These are phyloP conservation scores for Micrasema longulum DNA, from an alignment of 1,140 invertebrate species.

Conservation along the genomic window DNA sequence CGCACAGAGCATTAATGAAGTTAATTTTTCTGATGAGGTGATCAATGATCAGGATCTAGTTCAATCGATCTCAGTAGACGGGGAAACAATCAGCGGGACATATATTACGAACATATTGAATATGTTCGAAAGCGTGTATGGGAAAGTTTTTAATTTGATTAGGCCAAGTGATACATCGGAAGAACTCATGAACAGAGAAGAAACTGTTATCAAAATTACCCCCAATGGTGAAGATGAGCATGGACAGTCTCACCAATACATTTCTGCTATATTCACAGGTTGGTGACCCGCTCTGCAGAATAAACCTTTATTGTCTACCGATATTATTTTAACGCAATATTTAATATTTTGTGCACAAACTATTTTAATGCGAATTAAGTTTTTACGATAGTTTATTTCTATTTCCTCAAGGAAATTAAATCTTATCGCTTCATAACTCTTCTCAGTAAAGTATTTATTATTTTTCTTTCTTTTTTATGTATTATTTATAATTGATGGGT, in stretches of 20 bases:
- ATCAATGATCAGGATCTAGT: background rate
- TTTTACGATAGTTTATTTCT: too few species aligned
- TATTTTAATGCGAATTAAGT: background rate
- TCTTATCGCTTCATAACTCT: too few species aligned
- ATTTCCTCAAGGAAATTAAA: too few species aligned
- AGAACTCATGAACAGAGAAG: too few species aligned
- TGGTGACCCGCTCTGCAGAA: constrained; percentile 22
- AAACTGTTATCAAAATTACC: too few species aligned
- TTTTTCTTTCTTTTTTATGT: too few species aligned
- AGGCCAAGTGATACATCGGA: background rate
- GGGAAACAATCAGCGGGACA: background rate
- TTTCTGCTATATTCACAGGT: constrained; percentile 51
- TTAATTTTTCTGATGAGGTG: constrained; percentile 5
- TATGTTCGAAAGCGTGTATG: constrained; percentile 24
- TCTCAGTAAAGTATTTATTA: too few species aligned
- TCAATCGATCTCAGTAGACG: background rate
- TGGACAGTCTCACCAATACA: too few species aligned
- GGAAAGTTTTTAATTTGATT: constrained; percentile 19
- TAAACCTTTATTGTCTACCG: background rate
- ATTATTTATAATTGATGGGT: too few species aligned
- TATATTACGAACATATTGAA: constrained; percentile 3
- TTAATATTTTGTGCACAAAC: background rate
- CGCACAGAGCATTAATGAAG: constrained; percentile 1
- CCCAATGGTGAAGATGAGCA: too few species aligned
- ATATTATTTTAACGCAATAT: constrained; percentile 15